Percentiles rank a stretch among this genome's conserved stretches.
phyloP scores from a whole-genome alignment of 2,113 vertebrate genomes.

The Syngnathus floridae region DNA sequence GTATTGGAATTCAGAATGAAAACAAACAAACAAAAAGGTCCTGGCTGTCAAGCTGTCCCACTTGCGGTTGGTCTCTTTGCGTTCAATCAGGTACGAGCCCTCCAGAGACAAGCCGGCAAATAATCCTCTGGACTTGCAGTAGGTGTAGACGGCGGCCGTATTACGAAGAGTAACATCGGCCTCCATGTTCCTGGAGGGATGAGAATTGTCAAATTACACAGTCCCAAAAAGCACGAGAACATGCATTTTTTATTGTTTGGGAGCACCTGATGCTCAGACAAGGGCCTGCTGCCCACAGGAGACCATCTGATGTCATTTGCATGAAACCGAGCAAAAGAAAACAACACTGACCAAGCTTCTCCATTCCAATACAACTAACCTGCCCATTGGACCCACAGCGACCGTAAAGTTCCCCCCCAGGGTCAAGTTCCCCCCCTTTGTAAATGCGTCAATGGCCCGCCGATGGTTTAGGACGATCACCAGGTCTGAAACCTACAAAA shows the following conservation, averaged over 20 bases:
- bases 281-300: not conserved
- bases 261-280: too few relatives aligned
- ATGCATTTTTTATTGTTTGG: too few relatives aligned
- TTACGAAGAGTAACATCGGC: constrained; percentile 86
- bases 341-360: not conserved
- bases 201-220: not conserved
- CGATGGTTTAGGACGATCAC: constrained; percentile 94
- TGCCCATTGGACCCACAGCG: constrained; percentile 82
- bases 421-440: constrained; percentile 92
- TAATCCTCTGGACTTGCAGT: constrained; percentile 88
- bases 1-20: not conserved
- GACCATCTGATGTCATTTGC: not conserved
- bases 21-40: not conserved
- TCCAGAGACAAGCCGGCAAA: constrained; percentile 93
- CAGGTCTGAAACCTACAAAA: constrained; percentile 85
- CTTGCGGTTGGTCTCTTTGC: constrained; percentile 96
- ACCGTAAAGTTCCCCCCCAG: constrained; percentile 94
- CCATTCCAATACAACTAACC: constrained; percentile 29
- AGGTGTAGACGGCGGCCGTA: constrained; percentile 86
- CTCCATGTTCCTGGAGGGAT: constrained; percentile 80
- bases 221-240: too few relatives aligned
- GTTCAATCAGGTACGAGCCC: constrained; percentile 88
- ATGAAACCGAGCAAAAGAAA: not conserved
- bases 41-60: constrained; percentile 50
- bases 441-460: constrained; percentile 91